Conservation (phyloP, 2,797 vertebrate genomes). For the Morelia viridis region DNA sequence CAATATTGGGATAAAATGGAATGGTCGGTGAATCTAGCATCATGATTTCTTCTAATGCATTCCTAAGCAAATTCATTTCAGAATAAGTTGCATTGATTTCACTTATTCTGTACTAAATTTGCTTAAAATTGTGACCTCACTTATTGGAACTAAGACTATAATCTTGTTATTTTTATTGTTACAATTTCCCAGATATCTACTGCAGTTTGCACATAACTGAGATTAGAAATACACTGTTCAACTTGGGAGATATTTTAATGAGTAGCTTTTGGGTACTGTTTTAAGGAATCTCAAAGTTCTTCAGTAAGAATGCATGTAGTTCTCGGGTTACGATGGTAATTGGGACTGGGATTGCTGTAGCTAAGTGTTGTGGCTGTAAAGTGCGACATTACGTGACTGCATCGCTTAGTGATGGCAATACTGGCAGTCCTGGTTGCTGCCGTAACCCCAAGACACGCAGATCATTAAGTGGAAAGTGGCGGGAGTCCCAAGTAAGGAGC, state of each 20-base stretch:
- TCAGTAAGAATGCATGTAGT: not conserved
- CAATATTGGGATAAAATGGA: not conserved
- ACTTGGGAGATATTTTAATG: conserved; percentile 26
- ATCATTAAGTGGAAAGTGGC: too few species aligned
- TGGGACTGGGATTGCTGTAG: too few species aligned
- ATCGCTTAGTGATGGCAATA: too few species aligned
- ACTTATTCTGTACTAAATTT: not conserved
- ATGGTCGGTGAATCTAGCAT: not conserved
- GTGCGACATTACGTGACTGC: too few species aligned
- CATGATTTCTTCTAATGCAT: not conserved
- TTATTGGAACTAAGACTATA: not conserved
- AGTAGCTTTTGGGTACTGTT: not conserved
- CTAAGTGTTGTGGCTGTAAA: too few species aligned
- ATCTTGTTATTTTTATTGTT: not conserved
- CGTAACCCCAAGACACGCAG: too few species aligned
- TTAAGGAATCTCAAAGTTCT: not conserved
- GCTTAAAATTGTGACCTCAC: not conserved
- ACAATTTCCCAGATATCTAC: conserved; percentile 46
- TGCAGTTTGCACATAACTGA: conserved; percentile 46
- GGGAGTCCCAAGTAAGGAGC: too few species aligned
- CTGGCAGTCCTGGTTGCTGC: too few species aligned
- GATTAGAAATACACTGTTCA: conserved; percentile 53
- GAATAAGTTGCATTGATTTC: not conserved
- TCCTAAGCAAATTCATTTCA: not conserved
- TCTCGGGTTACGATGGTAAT: too few species aligned